Evolutionary conservation across 1,140 invertebrate species (phyloP), one percentile per base, ranked within the genome.

Genomic region (Proctacanthus coquilletti): DNA sequence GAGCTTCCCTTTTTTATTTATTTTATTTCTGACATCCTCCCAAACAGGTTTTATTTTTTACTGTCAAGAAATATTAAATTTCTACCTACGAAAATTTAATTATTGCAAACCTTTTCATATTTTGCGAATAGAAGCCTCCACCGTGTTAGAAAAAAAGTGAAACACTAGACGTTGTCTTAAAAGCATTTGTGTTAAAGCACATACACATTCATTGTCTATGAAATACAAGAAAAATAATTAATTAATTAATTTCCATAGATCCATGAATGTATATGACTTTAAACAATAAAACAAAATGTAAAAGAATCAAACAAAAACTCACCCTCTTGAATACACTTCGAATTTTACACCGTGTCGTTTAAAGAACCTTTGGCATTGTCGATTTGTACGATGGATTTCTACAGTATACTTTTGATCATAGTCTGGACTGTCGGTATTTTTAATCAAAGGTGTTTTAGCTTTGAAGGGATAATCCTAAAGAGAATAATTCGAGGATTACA

Each of bases 251-350:
- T n/a, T n/a, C n/a, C n/a, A n/a, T n/a, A n/a, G n/a, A n/a, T n/a
- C n/a, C n/a, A n/a, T n/a, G n/a, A n/a, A n/a, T n/a, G n/a, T n/a
- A n/a, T n/a, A n/a, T n/a, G n/a, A n/a, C n/a, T n/a, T n/a, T 27
- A 27, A 9, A 27, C 23, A 13, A 27, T 8, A 8, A 27, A 27
- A 27, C 8, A 9, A 27, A 27, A 27, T 13, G 13, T 8, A 27
- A 27, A 8, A 40, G 6, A 40, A 4, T 17, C 34, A 18, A 17
- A n/a, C 9, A 40, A 3, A 2, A 18, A 61, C 75, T 78, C 67
- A 95, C 91, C 91, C 89, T 71, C 85, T 83, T 1, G 85, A 81
- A 67, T 79, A 94, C 10, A 97, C 71, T 66, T 96, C 87, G 43
- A 87, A 76, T 52, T 96, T 96, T 11, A 94, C 62, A 15, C 70